Base-by-base conservation (phyloP, 2,113 vertebrate genomes). In the Malurus cyaneus region DNA sequence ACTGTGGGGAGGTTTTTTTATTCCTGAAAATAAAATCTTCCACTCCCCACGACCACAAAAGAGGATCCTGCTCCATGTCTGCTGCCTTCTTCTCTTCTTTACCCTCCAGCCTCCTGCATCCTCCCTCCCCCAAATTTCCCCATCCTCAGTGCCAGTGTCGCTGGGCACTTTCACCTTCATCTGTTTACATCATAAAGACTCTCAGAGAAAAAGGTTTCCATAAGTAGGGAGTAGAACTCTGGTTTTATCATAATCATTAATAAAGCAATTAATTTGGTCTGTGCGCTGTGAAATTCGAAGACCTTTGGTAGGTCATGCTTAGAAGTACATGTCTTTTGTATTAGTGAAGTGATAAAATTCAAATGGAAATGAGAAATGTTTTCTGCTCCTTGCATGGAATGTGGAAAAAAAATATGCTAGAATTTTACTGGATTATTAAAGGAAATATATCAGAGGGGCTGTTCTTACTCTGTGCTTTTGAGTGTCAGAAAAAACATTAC, bases 191-290 rank as follows among this genome's bases (percentile, higher is more conserved):
- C 88, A 64, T 24, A 92, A 91, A 81, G 61, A 11, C 36, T 89
- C 78, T 77, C 42, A 29, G 72, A 89, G 59, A 88, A 77, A 71
- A 47, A 86, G 60, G 47, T 54, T 96, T 93, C 53, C 70, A n/a
- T 34, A 71, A 91, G 47, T 29, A 86, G 56, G 28, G 93, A 73
- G 50, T 52, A 47, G 91, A 88, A 49, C 39, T 92, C 92, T 95
- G 70, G 42, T 13, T 79, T 97, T 95, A 89, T 94, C 87, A 39
- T 80, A 64, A 54, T 77, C 20, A 31, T 95, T 97, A 97, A 91
- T 95, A 93, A 96, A 88, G 88, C 91, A 95, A 90, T 92, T 97
- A 93, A 93, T 86, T 84, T 91, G 39, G 64, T 91, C 54, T 15
- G 3, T 67, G 60, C 0, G 0, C 83, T 94, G 31, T 80, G 94